Conservation (phyloP, 2,113 vertebrate genomes). For the Tretioscincus oriximinensis region DNA sequence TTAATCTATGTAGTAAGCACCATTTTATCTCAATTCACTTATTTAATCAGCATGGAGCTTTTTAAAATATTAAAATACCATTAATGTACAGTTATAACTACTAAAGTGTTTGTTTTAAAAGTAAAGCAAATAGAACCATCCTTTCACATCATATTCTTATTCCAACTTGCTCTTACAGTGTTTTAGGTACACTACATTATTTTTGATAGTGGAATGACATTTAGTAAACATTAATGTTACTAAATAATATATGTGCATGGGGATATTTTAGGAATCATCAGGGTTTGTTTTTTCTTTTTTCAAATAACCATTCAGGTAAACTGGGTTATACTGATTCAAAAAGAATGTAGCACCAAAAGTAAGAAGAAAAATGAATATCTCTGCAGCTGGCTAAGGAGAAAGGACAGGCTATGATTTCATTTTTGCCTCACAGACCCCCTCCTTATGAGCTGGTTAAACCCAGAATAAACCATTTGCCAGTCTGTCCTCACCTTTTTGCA, state of each 20-base stretch:
- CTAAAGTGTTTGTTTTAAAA: background rate
- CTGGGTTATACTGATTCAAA: background rate
- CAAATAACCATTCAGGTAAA: background rate
- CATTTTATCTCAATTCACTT: background rate
- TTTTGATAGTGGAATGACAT: too few relatives aligned
- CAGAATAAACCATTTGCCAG: too few relatives aligned
- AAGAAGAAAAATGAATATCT: too few relatives aligned
- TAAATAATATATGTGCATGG: background rate
- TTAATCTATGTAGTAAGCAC: background rate
- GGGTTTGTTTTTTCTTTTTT: background rate
- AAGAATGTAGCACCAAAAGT: background rate
- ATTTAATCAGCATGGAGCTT: background rate
- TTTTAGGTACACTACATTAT: background rate
- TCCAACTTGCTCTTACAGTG: background rate
- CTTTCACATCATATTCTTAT: background rate
- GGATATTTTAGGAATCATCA: background rate
- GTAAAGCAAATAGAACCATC: too few relatives aligned
- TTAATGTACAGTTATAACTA: background rate
- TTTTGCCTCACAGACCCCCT: background rate
- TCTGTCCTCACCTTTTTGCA: too few relatives aligned
- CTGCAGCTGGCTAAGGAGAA: too few relatives aligned
- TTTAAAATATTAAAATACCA: background rate
- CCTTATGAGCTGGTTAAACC: too few relatives aligned
- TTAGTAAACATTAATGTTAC: background rate
- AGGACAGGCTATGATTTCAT: too few relatives aligned